These are phyloP conservation scores for Hormaphis cornu DNA, from an alignment of 1,140 invertebrate species.

Conservation along the genomic window DNA sequence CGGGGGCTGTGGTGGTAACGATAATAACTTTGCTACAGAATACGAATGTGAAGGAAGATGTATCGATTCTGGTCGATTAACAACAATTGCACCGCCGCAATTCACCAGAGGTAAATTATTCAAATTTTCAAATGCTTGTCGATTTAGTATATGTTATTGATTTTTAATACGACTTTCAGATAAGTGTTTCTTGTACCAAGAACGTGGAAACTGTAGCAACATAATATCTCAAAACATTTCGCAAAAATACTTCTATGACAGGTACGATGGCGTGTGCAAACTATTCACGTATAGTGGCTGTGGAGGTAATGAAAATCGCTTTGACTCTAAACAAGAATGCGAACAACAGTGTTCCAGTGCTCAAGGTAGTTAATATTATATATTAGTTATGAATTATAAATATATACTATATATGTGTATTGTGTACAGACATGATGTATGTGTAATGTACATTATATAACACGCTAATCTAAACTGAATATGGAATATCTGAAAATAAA, in stretches of 20 bases:
- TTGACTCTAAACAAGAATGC: constrained; percentile 65
- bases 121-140: background rate
- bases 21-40: constrained; percentile 65
- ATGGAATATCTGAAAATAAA: no score
- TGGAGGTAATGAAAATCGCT: constrained; percentile 78
- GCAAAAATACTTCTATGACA: constrained; percentile 78
- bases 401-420: no score
- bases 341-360: constrained; percentile 60
- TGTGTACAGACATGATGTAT: no score
- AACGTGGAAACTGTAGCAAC: constrained; percentile 59
- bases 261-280: constrained; percentile 62
- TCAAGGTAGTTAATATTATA: constrained; percentile 48
- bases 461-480: no score
- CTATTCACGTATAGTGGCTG: constrained; percentile 77
- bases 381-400: no score
- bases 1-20: constrained; percentile 70
- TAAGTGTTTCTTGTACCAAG: constrained; percentile 57
- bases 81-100: background rate
- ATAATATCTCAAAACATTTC: no score
- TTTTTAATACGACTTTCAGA: constrained; percentile 46
- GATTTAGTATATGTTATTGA: background rate
- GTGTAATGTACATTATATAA: no score
- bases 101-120: constrained; percentile 7
- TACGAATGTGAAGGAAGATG: constrained; percentile 58
- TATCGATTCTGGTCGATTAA: constrained; percentile 39